Base-by-base conservation (phyloP, 2,888 invertebrate species). In the Myopa testacea region DNA sequence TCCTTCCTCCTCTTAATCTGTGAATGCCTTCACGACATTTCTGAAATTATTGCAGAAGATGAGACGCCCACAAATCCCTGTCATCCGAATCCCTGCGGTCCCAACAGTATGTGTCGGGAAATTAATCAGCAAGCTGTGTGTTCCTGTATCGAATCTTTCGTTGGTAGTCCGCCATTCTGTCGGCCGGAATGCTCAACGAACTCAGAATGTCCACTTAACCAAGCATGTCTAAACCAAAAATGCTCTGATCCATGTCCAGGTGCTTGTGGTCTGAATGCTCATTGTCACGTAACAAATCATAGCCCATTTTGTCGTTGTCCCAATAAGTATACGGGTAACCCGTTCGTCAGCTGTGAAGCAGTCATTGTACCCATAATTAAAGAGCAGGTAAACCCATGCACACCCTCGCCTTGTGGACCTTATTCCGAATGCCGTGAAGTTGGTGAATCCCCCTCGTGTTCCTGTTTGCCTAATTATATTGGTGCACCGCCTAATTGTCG, bases 41-140 rank as follows among this genome's bases (percentile, higher is more conserved):
- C 7, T 40, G 4, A 50, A n/a, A 60, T 14, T 60, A 14, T 38
- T 82, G 55, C 82, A 88, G 88, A 86, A 77, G 76, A 82, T 26
- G 83, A 86, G 73, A 77, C 82, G 10, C 75, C 81, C 0, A 78
- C 81, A 52, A 85, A 88, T 80, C 88, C 89, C 6, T 94, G 94
- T 84, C 90, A 91, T 79, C 93, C 95, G 78, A 93, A 94, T 3
- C 95, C 95, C 0, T 96, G 96, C 86, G 96, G 96, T 38, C 93
- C 95, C 12, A 95, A 95, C 85, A 95, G 95, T 82, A 91, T 93
- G 84, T 96, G 96, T 85, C 92, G 93, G 83, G 93, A 93, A 86
- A 86, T 92, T 40, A 94, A 94, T 83, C 92, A 92, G n/a, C 93
- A 93, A 88, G 93, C 93, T 4, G 92, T 92, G 4, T 94, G 94